A percentile compares a stretch with the other conserved stretches of the same genome.
Evolutionary conservation across 2,797 vertebrate species (phyloP).

Genomic region (Syngnathus rostellatus): DNA sequence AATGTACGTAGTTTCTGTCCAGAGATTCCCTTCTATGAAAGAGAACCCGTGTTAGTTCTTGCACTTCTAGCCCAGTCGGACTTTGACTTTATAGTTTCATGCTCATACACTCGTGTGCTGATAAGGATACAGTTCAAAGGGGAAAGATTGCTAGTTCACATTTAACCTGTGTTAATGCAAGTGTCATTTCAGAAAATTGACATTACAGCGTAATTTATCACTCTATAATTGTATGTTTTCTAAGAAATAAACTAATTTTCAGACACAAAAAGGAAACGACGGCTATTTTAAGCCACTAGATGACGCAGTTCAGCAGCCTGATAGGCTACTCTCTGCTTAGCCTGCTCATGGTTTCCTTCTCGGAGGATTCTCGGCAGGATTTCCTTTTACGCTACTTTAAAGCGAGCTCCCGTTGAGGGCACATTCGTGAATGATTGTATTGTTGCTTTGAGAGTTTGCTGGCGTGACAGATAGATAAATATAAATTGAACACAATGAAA

Average conservation of each 20-base stretch:
- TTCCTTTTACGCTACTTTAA: not conserved
- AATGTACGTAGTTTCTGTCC: not conserved
- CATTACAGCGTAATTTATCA: too few relatives aligned
- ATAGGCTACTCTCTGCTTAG: constrained; percentile 55
- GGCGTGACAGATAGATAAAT: not conserved
- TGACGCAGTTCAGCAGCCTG: constrained; percentile 12
- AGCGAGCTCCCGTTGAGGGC: not conserved
- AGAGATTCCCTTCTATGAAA: not conserved
- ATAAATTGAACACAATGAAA: not conserved
- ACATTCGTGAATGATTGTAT: too few relatives aligned
- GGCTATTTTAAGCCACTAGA: too few relatives aligned
- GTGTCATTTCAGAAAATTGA: too few relatives aligned
- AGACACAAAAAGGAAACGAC: too few relatives aligned
- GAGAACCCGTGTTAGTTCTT: not conserved
- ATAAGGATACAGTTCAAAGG: constrained; percentile 24
- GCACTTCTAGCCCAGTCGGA: not conserved
- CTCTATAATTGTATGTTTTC: too few relatives aligned
- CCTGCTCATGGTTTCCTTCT: not conserved
- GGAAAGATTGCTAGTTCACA: not conserved
- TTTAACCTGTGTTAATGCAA: too few relatives aligned
- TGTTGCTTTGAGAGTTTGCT: not conserved
- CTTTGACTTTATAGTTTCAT: constrained; percentile 13
- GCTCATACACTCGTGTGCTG: not conserved
- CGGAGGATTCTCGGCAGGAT: not conserved
- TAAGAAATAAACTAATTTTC: too few relatives aligned